Evolutionary conservation across 2,113 vertebrate genomes (phyloP).

Genomic region (Parus major): DNA sequence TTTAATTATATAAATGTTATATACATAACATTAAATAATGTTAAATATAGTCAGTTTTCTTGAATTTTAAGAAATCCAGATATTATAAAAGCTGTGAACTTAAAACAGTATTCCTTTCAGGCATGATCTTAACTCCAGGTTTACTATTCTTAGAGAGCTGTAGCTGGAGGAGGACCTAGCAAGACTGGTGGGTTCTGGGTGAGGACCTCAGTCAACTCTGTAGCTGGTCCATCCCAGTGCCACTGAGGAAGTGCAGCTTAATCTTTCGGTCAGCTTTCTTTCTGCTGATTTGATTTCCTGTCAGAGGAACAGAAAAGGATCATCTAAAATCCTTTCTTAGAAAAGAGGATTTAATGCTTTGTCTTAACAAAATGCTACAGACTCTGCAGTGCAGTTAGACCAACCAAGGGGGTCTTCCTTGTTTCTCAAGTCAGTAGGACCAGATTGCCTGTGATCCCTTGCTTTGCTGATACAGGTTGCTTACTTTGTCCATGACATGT

Average conservation of each 20-base stretch:
- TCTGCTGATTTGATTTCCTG: not conserved
- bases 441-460: not conserved
- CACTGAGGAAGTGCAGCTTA: not conserved
- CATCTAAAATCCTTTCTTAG: not conserved
- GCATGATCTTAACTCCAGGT: not conserved
- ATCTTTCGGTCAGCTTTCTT: not conserved
- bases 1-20: no score
- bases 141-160: not conserved
- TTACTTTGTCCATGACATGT: not conserved
- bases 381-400: not conserved
- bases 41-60: not conserved
- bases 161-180: not conserved
- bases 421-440: not conserved
- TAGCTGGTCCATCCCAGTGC: not conserved
- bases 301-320: not conserved
- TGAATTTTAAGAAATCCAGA: not conserved
- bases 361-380: not conserved
- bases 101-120: not conserved
- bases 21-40: no score
- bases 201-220: accelerated
- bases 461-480: not conserved
- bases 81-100: not conserved
- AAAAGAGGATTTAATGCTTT: not conserved
- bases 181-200: not conserved
- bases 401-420: accelerated